These are phyloP conservation scores for Myotis davidii DNA, from an alignment of 2,113 vertebrate species.

Conservation along the genomic window DNA sequence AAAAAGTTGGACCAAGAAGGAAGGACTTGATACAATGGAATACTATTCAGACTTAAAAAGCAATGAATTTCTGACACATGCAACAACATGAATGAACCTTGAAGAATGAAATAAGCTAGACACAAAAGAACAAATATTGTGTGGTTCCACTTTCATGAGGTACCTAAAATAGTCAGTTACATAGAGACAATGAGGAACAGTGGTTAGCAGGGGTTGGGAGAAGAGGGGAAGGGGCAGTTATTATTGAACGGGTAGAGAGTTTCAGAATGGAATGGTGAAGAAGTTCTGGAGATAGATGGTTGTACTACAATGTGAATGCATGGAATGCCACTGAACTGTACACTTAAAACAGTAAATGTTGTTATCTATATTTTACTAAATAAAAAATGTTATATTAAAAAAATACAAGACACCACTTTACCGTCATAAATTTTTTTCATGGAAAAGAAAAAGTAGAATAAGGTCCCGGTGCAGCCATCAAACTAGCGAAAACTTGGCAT, in stretches of 20 bases:
- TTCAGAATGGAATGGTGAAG: not conserved
- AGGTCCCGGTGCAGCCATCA: not conserved
- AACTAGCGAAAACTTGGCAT: not conserved
- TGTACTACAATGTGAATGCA: not conserved
- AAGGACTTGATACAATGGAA: not conserved
- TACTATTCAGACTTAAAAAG: not conserved
- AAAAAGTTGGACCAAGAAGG: not conserved
- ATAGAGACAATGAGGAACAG: not conserved
- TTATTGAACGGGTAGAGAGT: not conserved
- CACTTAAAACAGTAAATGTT: not conserved
- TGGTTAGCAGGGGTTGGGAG: not conserved
- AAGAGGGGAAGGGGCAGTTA: not conserved
- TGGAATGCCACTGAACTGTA: not conserved
- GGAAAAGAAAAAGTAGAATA: not conserved
- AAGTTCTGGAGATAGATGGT: not conserved
- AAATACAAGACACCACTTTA: not conserved
- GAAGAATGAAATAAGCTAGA: constrained; percentile 23
- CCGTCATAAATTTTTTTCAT: not conserved
- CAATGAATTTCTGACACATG: not conserved
- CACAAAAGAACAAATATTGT: not conserved
- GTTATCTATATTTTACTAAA: constrained; percentile 4
- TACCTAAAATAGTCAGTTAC: not conserved
- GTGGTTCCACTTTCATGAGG: not conserved
- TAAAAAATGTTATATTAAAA: constrained; percentile 3
- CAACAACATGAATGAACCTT: not conserved